Evolutionary conservation across 2,113 vertebrate species (phyloP), one percentile per base, ranked within the genome.

Genomic region (Pedionomus torquatus): DNA sequence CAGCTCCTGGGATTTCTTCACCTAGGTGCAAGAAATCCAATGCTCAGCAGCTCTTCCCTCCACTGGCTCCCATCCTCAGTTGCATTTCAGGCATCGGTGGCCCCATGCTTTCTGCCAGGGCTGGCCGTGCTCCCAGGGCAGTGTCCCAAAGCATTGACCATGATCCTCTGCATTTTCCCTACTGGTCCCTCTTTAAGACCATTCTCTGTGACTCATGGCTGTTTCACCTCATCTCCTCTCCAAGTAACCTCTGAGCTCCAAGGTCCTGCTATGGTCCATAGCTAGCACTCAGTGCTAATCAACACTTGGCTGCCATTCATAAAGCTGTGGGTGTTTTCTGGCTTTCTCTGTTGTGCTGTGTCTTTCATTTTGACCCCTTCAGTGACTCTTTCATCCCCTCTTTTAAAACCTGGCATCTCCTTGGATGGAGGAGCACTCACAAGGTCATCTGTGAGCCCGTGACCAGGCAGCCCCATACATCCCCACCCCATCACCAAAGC

Each of bases 191-290:
- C 44, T 64, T 17, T 49, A 43, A 85, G 80, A 48, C 57, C 10
- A 5, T 43, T 76, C 71, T 46, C n/a, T 6, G 18, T 37, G 17
- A 44, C n/a, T 26, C 48, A 20, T 69, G 70, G 39, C 30, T 72
- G 39, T 60, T 68, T 21, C 43, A 60, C 33, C 39, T 63, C 85
- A 83, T 25, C 51, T 83, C 16, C 63, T 83, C 17, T n/a, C 2
- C 0, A 18, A 11, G 35, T 17, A 25, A 80, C 17, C 33, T n/a
- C 69, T 30, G 24, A 77, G 63, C 48, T 57, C 46, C 2, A 0
- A 57, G 28, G 9, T 60, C 52, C 37, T 0, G 0, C 52, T 64
- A 6, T 7, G n/a, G 7, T n/a, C 89, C 1, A 0, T 1, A 41
- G 51, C 25, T 58, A 48, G 64, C 65, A 35, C 41, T 25, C 64